Evolutionary conservation across 2,888 invertebrate species (phyloP), one percentile per base, ranked within the genome.

Genomic region (Mimachlamys varia): DNA sequence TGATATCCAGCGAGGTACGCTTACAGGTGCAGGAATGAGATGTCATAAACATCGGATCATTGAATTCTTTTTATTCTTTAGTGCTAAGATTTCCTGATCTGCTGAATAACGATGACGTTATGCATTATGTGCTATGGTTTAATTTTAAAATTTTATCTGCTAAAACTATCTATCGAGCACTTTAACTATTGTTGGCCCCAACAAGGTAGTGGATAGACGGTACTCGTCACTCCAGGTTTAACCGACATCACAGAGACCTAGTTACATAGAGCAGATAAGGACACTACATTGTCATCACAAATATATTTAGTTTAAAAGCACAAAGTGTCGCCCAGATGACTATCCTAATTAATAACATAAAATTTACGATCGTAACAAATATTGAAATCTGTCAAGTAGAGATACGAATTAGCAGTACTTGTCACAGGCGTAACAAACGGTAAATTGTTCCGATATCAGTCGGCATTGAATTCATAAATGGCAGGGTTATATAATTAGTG

Each of bases 401-500:
- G 76, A 15, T 33, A 76, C 27, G 76, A 76, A 33, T 76, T 33
- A 33, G 76, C 76, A 76, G 13, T 76, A 27, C 76, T 76, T 27
- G 33, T 76, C 76, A 76, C n/a, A 22, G 33, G 10, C 13, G 33
- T 33, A 27, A 22, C 53, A 53, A 53, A 53, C 15, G 33, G 76
- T 76, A 33, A 76, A 76, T 76, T 33, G 76, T 12, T n/a, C 76
- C 10, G 27, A 76, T 76, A 76, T 33, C 76, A 76, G 76, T 76
- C 12, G 27, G 12, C 17, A 76, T 76, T 33, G 76, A 76, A 76
- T 76, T 76, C 27, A 76, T 33, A 76, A 76, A 33, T 76, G 76
- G 76, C 33, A 33, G 33, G 76, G 76, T 76, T 76, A 76, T 76
- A 76, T 76, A 76, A 76, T 76, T 76, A 76, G 76, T 33, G 76